A percentile compares a stretch with the other conserved stretches of the same genome.
phyloP scores from a whole-genome alignment of 2,888 invertebrate species.

The Ashinkailepas kermadecensis region DNA sequence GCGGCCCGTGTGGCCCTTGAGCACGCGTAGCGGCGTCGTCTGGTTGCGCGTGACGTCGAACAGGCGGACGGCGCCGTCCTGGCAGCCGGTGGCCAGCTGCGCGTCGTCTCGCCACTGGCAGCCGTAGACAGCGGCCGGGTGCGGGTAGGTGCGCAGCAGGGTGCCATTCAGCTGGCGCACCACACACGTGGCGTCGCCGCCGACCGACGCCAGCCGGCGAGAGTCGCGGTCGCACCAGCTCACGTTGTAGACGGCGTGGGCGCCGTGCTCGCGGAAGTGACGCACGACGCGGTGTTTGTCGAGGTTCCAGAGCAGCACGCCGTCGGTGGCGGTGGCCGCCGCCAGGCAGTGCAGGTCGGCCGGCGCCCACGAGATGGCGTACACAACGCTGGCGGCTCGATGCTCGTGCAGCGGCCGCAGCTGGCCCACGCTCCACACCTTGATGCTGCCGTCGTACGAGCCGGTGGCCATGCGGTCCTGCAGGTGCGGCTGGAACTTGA shows the following conservation, averaged over 20 bases:
- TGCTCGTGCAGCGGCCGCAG: constrained; percentile 33
- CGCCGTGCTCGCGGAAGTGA: constrained; percentile 26
- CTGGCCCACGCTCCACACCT: constrained; percentile 43
- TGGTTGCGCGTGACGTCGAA: constrained; percentile 40
- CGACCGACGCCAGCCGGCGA: constrained; percentile 39
- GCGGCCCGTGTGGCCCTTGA: constrained; percentile 42
- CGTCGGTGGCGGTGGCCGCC: constrained; percentile 42
- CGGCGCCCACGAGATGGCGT: constrained; percentile 42
- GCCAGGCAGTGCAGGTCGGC: constrained; percentile 43
- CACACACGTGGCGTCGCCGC: constrained; percentile 43
- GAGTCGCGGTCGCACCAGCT: constrained; percentile 44
- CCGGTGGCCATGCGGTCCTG: constrained; percentile 42
- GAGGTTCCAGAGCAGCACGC: constrained; percentile 43
- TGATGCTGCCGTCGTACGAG: constrained; percentile 45
- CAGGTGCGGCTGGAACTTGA: constrained; percentile 43
- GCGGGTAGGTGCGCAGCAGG: constrained; percentile 41
- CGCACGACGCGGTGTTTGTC: constrained; percentile 38
- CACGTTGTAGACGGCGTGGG: constrained; percentile 40
- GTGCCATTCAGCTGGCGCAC: constrained; percentile 42
- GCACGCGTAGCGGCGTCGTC: constrained; percentile 40
- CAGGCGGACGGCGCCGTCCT: constrained; percentile 42
- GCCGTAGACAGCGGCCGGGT: constrained; percentile 43
- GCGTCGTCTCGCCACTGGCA: constrained; percentile 45
- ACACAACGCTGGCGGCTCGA: constrained; percentile 44
- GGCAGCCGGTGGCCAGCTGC: constrained; percentile 44